phyloP scores from a whole-genome alignment of 1,140 invertebrate species.

The Tetraneura akinire region DNA sequence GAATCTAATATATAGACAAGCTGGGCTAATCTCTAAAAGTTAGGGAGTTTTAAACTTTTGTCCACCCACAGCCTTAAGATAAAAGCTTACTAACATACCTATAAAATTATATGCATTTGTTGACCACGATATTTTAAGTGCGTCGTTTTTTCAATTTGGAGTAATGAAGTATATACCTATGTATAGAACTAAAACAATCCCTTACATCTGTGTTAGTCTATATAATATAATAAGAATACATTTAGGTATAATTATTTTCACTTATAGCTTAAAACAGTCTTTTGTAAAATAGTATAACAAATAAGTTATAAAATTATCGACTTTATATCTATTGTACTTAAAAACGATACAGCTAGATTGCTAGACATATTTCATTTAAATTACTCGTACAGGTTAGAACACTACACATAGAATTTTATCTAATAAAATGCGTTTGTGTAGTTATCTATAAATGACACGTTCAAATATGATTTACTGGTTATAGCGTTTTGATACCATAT shows the following conservation, averaged over 20 bases:
- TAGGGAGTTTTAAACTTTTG: conserved; percentile 31
- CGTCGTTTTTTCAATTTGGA: conserved; percentile 24
- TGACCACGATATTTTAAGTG: conserved; percentile 1
- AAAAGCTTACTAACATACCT: conserved; percentile 39
- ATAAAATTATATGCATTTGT: conserved; percentile 29
- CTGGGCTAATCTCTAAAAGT: conserved; percentile 28
- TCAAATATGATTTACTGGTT: background rate
- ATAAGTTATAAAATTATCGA: background rate
- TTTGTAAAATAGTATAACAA: background rate
- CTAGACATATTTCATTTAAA: background rate
- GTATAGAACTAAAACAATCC: background rate
- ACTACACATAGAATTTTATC: background rate
- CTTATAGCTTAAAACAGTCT: background rate
- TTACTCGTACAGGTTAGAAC: background rate
- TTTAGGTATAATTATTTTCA: background rate
- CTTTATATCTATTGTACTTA: background rate
- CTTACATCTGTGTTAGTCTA: too few species aligned
- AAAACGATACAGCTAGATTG: background rate
- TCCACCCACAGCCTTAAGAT: background rate
- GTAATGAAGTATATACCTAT: too few species aligned
- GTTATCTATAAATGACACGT: background rate
- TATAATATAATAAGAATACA: too few species aligned
- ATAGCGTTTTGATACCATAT: background rate
- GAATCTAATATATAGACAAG: background rate
- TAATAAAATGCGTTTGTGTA: too few species aligned